Percentiles rank a stretch among this genome's conserved stretches.
Evolutionary conservation across 92 coral and sea anemone species (phyloP).

Genomic region (Porites lobata): DNA sequence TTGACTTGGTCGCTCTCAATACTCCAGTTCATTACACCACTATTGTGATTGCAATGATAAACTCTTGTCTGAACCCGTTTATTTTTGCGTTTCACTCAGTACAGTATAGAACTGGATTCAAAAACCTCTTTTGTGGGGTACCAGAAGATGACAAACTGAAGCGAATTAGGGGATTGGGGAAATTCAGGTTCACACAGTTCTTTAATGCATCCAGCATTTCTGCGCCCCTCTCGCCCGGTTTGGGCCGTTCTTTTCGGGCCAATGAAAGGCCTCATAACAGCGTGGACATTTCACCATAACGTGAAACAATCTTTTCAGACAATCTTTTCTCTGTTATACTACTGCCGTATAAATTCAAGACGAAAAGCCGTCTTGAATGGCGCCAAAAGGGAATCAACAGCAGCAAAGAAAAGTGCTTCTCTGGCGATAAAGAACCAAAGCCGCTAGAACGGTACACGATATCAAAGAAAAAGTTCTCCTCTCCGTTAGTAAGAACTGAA

Average conservation of each 20-base stretch:
- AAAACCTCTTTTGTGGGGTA: constrained; percentile 33
- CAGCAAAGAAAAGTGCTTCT: too few species aligned
- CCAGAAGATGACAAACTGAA: not conserved
- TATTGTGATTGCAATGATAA: constrained; percentile 64
- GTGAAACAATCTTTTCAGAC: not conserved
- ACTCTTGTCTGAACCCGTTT: constrained; percentile 70
- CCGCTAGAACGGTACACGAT: too few species aligned
- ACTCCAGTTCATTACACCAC: constrained; percentile 56
- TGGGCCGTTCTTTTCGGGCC: not conserved
- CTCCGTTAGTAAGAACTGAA: too few species aligned
- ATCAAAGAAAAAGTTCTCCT: too few species aligned
- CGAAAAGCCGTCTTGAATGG: too few species aligned
- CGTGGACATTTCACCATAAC: not conserved
- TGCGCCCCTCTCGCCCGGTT: not conserved
- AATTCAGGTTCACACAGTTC: not conserved
- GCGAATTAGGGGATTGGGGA: not conserved
- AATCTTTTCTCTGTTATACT: not conserved
- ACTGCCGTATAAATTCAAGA: not conserved
- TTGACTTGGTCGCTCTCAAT: constrained; percentile 65
- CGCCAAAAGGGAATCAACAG: too few species aligned
- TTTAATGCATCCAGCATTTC: not conserved
- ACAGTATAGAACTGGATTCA: constrained; percentile 69
- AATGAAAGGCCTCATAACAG: not conserved
- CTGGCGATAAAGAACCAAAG: too few species aligned
- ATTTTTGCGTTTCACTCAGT: constrained; percentile 75